Conservation (phyloP, 2,888 invertebrate species). For the Meiosimyza platycephala region DNA sequence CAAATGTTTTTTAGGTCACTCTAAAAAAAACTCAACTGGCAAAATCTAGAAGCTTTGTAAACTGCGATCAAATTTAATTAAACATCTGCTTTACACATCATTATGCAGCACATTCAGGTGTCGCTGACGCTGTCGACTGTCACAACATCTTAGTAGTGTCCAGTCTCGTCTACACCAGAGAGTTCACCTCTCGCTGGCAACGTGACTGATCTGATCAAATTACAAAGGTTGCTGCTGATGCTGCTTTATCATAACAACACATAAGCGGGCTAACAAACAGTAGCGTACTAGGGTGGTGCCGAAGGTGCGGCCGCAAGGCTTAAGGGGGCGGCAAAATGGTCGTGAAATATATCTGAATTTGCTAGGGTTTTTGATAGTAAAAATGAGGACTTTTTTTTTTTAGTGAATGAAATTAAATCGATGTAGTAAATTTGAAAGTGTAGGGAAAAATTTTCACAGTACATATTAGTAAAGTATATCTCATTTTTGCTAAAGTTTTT, state of each 20-base stretch:
- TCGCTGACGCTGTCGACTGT: background rate
- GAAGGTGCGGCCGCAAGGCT: too few relatives aligned
- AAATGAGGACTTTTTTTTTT: too few relatives aligned
- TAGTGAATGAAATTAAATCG: too few relatives aligned
- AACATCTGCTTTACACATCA: slow-evolving; percentile 23
- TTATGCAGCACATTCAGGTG: slow-evolving; percentile 16
- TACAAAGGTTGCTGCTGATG: slow-evolving; percentile 19
- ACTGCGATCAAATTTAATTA: slow-evolving; percentile 26
- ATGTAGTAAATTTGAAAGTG: too few relatives aligned
- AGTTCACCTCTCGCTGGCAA: background rate
- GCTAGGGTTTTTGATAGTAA: too few relatives aligned
- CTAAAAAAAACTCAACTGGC: slow-evolving; percentile 19
- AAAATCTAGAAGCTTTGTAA: background rate
- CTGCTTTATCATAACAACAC: background rate
- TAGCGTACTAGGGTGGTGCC: too few relatives aligned
- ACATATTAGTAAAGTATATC: too few relatives aligned
- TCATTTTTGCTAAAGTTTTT: too few relatives aligned
- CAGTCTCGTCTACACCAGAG: background rate
- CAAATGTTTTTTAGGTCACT: background rate
- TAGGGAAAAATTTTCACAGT: too few relatives aligned
- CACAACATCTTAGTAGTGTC: background rate
- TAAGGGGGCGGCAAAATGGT: too few relatives aligned
- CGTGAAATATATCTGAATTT: too few relatives aligned
- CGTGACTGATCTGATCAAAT: slow-evolving; percentile 32
- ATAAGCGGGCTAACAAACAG: too few relatives aligned